A percentile compares a stretch with the other conserved stretches of the same genome.
Evolutionary conservation across 2,113 vertebrate species (phyloP).

Genomic region (Channa maculata): DNA sequence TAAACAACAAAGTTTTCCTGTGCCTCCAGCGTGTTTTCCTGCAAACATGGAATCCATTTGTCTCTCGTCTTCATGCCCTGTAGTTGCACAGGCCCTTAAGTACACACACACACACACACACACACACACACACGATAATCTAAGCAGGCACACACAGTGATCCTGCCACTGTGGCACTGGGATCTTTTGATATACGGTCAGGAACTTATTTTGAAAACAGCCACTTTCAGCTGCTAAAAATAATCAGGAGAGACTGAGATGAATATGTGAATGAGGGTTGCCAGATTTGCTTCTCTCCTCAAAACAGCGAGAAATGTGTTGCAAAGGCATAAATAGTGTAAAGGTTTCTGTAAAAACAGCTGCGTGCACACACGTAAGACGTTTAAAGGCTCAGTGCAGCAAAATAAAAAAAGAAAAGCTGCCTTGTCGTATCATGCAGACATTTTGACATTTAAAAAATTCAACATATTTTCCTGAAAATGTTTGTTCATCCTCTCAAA

Average conservation of each 20-base stretch:
- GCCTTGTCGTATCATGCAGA: too few species aligned
- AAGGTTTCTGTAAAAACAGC: constrained; percentile 3
- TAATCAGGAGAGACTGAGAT: constrained; percentile 53
- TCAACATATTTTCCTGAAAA: too few species aligned
- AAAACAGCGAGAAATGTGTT: constrained; percentile 48
- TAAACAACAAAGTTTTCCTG: constrained; percentile 85
- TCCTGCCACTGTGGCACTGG: constrained; percentile 56
- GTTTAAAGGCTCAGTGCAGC: constrained; percentile 3
- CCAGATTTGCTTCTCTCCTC: constrained; percentile 39
- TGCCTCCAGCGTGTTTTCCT: constrained; percentile 80
- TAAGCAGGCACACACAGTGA: constrained; percentile 32
- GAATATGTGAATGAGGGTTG: constrained; percentile 59
- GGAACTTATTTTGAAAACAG: constrained; percentile 72
- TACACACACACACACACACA: constrained; percentile 46
- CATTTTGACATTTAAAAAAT: neutral
- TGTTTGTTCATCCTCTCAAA: too few species aligned
- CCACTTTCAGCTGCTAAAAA: constrained; percentile 75
- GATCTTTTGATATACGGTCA: constrained; percentile 68
- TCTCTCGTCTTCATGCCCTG: constrained; percentile 68
- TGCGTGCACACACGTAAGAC: neutral
- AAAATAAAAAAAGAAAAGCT: neutral
- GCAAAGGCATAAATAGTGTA: neutral
- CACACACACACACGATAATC: constrained; percentile 24
- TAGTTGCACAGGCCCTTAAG: constrained; percentile 68
- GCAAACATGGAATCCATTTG: constrained; percentile 86